A percentile compares a stretch with the other conserved stretches of the same genome.
These are phyloP conservation scores for Lordiphosa mommai DNA, from an alignment of 1,140 invertebrate species.

Conservation along the genomic window DNA sequence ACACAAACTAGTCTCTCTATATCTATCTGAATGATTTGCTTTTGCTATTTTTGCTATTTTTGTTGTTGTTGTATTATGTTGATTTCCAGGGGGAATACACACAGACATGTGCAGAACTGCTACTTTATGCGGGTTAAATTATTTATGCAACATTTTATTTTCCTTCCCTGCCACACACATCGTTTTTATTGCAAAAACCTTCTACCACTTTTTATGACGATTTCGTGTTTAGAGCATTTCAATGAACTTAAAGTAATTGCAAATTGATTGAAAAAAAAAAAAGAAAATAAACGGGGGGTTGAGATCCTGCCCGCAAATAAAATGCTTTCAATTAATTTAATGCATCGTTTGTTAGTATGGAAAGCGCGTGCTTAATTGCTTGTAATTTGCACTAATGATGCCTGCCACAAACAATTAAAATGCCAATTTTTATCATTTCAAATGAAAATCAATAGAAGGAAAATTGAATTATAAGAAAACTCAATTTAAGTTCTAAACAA, in stretches of 20 bases:
- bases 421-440: slow-evolving; percentile 43
- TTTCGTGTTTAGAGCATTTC: slow-evolving; percentile 67
- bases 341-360: slow-evolving; percentile 35
- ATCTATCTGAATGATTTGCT: slow-evolving; percentile 16
- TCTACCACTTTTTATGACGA: slow-evolving; percentile 65
- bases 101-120: slow-evolving; percentile 40
- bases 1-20: slow-evolving; percentile 4
- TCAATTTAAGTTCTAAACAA: slow-evolving; percentile 35
- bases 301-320: no score
- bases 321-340: slow-evolving; percentile 75
- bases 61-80: slow-evolving; percentile 74
- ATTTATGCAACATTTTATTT: slow-evolving; percentile 63
- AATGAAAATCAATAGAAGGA: slow-evolving; percentile 45
- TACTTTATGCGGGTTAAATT: slow-evolving; percentile 41
- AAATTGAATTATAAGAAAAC: slow-evolving; percentile 1
- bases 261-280: slow-evolving; percentile 68
- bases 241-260: slow-evolving; percentile 71
- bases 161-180: slow-evolving; percentile 43
- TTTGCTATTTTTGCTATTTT: slow-evolving; percentile 36
- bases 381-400: slow-evolving; percentile 73
- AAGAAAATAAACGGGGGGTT: no score
- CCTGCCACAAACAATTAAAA: slow-evolving; percentile 49
- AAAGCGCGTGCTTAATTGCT: slow-evolving; percentile 54
- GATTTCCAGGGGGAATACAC: slow-evolving; percentile 76
- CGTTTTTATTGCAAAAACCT: slow-evolving; percentile 42